Evolutionary conservation across 1,140 invertebrate genomes (phyloP).

Genomic region (Caenorhabditis inopinata): DNA sequence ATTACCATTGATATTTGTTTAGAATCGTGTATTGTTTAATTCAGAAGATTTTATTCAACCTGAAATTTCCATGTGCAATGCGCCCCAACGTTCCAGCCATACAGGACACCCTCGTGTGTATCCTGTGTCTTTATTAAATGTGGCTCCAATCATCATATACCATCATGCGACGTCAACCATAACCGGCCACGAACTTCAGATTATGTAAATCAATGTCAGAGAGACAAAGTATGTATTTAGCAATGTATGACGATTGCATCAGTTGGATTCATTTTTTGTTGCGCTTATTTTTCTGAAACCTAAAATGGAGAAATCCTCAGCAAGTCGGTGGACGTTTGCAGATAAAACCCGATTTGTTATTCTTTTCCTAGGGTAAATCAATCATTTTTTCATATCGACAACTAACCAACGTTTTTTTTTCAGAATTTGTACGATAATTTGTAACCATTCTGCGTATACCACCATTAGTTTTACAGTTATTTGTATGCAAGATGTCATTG

Average conservation of each 20-base stretch:
- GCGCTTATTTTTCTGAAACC: neutral
- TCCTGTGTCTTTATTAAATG: too few species aligned
- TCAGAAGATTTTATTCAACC: too few species aligned
- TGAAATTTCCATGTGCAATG: too few species aligned
- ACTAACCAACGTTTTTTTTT: neutral
- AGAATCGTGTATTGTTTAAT: too few species aligned
- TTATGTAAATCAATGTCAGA: constrained; percentile 25
- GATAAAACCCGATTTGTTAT: neutral
- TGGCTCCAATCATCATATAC: too few species aligned
- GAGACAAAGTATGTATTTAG: constrained; percentile 2
- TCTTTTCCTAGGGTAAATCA: neutral
- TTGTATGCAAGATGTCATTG: neutral
- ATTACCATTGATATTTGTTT: too few species aligned
- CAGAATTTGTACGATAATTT: constrained; percentile 1
- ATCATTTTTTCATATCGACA: neutral
- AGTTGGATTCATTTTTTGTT: neutral
- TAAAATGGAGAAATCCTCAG: neutral
- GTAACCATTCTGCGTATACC: neutral
- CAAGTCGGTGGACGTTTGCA: neutral
- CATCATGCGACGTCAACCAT: neutral
- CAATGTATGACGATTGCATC: neutral
- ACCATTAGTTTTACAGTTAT: constrained; percentile 13
- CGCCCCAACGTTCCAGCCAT: too few species aligned
- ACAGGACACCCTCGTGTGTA: too few species aligned
- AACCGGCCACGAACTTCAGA: neutral